Evolutionary conservation across 2,797 vertebrate genomes (phyloP).

Genomic region (Menidia menidia): DNA sequence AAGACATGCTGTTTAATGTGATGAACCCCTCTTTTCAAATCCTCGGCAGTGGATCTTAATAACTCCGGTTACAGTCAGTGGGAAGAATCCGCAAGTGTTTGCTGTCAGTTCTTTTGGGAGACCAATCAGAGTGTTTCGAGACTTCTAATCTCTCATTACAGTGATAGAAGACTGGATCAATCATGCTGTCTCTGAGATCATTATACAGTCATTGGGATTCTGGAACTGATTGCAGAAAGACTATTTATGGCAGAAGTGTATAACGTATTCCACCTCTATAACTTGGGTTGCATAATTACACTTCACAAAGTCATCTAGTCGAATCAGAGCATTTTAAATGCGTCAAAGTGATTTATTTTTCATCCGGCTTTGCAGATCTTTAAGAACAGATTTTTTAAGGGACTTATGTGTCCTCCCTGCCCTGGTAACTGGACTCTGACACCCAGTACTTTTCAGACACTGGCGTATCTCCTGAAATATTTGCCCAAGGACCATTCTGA

Average conservation of each 20-base stretch:
- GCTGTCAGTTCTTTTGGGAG: constrained; percentile 39
- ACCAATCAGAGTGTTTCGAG: constrained; percentile 37
- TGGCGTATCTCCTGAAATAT: constrained; percentile 25
- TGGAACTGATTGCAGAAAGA: constrained; percentile 34
- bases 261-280: constrained; percentile 45
- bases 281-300: constrained; percentile 43
- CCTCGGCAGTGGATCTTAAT: constrained; percentile 24
- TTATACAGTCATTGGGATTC: constrained; percentile 62
- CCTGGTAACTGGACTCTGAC: constrained; percentile 28
- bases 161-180: constrained; percentile 59
- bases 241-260: constrained; percentile 24
- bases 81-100: constrained; percentile 43
- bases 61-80: constrained; percentile 10
- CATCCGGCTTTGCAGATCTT: constrained; percentile 8
- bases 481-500: constrained; percentile 23
- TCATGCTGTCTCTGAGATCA: constrained; percentile 56
- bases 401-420: constrained; percentile 35
- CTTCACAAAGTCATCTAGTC: constrained; percentile 49
- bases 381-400: constrained; percentile 46
- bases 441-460: constrained; percentile 25
- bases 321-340: constrained; percentile 39
- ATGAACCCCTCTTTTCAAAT: constrained; percentile 3
- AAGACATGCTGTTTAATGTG: constrained; percentile 25
- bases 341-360: constrained; percentile 28
- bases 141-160: constrained; percentile 57